Conservation (phyloP, 2,113 vertebrate species). For the Donacobius atricapilla region DNA sequence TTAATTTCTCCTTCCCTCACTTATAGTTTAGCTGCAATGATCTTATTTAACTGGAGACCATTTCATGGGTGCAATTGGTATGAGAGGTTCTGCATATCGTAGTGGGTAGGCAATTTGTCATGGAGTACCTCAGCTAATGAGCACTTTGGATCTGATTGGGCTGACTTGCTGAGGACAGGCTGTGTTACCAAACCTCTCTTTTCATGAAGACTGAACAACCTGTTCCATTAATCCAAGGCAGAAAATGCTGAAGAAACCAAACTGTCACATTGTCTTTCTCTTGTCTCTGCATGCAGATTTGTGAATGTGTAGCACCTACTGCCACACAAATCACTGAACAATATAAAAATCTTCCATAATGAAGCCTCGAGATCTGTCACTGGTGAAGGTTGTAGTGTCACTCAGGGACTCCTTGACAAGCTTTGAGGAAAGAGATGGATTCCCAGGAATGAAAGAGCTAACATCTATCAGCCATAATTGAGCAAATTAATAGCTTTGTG, state of each 20-base stretch:
- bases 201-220: background rate
- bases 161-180: background rate
- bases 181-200: background rate
- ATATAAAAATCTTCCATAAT: background rate
- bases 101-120: background rate
- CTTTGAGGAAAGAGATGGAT: constrained; percentile 19
- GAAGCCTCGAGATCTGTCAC: background rate
- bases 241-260: background rate
- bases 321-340: constrained; percentile 10
- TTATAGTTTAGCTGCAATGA: background rate
- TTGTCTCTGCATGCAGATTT: background rate
- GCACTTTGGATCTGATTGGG: background rate
- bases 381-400: constrained; percentile 27
- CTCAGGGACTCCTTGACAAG: constrained; percentile 38
- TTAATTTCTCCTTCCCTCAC: background rate
- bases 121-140: background rate
- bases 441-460: background rate
- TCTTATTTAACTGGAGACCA: background rate
- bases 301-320: background rate
- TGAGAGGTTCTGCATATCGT: background rate
- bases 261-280: background rate
- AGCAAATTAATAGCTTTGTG: constrained; percentile 49
- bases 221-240: background rate
- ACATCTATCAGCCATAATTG: constrained; percentile 59
- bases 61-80: background rate